Conservation (phyloP, 2,888 invertebrate genomes). For the Plagodis pulveraria region DNA sequence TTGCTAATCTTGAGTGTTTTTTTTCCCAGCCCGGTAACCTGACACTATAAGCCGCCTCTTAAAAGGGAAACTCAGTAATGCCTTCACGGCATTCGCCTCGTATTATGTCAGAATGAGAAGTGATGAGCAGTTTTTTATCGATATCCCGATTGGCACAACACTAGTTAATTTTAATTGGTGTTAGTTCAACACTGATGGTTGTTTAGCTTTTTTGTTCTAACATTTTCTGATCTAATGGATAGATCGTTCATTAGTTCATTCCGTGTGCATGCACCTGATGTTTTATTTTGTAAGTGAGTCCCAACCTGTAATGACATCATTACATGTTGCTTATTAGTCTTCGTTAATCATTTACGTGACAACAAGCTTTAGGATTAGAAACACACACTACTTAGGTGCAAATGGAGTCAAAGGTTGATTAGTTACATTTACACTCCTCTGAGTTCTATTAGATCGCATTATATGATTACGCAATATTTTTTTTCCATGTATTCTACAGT, state of each 20-base stretch:
- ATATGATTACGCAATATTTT: too few species aligned
- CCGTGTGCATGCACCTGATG: slow-evolving; percentile 3
- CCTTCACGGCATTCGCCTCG: slow-evolving; percentile 73
- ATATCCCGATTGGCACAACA: slow-evolving; percentile 60
- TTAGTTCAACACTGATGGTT: slow-evolving; percentile 43
- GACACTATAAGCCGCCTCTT: slow-evolving; percentile 69
- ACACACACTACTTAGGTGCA: too few species aligned
- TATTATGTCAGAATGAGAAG: slow-evolving; percentile 63
- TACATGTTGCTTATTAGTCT: slow-evolving; percentile 6
- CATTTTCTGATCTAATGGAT: slow-evolving; percentile 23
- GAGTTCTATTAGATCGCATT: too few species aligned
- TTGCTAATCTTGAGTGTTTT: slow-evolving; percentile 60
- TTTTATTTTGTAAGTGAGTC: slow-evolving; percentile 4
- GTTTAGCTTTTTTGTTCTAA: slow-evolving; percentile 30
- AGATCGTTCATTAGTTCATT: slow-evolving; percentile 14
- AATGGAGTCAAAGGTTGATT: too few species aligned
- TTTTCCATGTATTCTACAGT: too few species aligned
- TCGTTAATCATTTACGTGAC: background rate
- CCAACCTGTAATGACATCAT: slow-evolving; percentile 5
- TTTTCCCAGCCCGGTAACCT: slow-evolving; percentile 61
- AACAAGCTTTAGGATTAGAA: too few species aligned
- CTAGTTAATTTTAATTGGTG: slow-evolving; percentile 71
- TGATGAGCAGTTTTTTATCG: slow-evolving; percentile 63
- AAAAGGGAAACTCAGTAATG: slow-evolving; percentile 77
- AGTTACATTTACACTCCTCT: too few species aligned